Evolutionary conservation across 92 coral and sea anemone genomes (phyloP).

Genomic region (Zoanthus sociatus): DNA sequence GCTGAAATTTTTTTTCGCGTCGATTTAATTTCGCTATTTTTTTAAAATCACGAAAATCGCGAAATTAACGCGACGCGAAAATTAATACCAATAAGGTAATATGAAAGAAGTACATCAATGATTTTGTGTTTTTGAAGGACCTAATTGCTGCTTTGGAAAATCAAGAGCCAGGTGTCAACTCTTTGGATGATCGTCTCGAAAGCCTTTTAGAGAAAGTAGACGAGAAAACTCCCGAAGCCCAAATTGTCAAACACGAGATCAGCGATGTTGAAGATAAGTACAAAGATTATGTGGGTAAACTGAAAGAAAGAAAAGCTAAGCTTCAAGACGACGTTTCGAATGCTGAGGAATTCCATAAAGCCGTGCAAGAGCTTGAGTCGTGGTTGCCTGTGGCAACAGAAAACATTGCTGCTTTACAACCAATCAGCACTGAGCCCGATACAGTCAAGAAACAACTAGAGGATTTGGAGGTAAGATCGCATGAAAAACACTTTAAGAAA

Average conservation of each 20-base stretch:
- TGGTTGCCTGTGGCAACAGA: constrained; percentile 90
- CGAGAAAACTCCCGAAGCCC: constrained; percentile 85
- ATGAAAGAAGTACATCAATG: no score
- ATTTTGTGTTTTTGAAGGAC: constrained; percentile 43
- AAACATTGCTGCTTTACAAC: constrained; percentile 82
- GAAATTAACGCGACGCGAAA: no score
- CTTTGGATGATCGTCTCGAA: constrained; percentile 70
- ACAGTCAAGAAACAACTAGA: constrained; percentile 87
- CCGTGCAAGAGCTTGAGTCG: constrained; percentile 79
- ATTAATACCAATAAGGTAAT: no score
- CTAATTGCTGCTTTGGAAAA: constrained; percentile 67
- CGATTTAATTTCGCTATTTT: no score
- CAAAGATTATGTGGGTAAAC: constrained; percentile 79
- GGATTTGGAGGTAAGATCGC: constrained; percentile 86
- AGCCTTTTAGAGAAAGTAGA: constrained; percentile 78
- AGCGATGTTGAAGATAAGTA: constrained; percentile 71
- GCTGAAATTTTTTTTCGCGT: no score
- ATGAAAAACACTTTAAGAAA: neutral
- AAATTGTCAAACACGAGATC: constrained; percentile 77
- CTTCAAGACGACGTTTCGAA: constrained; percentile 82
- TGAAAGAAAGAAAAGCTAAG: constrained; percentile 76
- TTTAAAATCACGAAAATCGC: no score
- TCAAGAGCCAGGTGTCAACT: constrained; percentile 72
- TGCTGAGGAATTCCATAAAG: constrained; percentile 87
- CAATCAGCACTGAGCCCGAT: constrained; percentile 98